Evolutionary conservation across 2,888 invertebrate species (phyloP).

Genomic region (Leistus spinibarbis): DNA sequence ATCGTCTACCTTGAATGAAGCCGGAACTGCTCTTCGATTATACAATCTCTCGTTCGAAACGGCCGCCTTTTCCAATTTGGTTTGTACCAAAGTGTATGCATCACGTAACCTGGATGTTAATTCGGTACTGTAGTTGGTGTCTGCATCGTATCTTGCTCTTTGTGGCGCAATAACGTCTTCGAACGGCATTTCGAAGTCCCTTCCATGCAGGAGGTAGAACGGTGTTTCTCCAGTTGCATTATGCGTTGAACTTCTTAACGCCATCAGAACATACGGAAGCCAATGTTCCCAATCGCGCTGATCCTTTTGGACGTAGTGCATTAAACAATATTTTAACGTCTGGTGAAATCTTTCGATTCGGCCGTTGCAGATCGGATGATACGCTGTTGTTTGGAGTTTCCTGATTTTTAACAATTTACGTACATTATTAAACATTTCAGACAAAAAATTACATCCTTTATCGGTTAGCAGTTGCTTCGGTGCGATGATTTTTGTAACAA

Average conservation of each 20-base stretch:
- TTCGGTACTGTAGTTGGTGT: neutral
- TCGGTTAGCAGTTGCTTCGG: conserved; percentile 47
- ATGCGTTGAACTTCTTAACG: conserved; percentile 42
- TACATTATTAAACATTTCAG: conserved; percentile 30
- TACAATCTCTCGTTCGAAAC: neutral
- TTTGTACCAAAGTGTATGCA: conserved; percentile 8
- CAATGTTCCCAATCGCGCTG: conserved; percentile 47
- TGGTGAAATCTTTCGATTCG: no score
- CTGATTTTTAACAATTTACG: no score
- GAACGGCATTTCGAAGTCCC: conserved; percentile 34
- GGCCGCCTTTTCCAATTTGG: neutral
- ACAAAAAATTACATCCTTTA: conserved; percentile 46
- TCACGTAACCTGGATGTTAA: neutral
- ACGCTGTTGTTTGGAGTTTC: no score
- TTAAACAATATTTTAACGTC: conserved; percentile 45
- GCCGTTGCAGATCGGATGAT: no score
- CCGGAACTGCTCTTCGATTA: neutral
- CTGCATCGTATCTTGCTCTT: neutral
- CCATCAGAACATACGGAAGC: conserved; percentile 46
- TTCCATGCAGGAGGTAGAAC: conserved; percentile 43
- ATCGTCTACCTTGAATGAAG: neutral
- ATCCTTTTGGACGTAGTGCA: conserved; percentile 44
- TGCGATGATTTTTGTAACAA: conserved; percentile 44
- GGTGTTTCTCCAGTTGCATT: conserved; percentile 43
- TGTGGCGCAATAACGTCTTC: neutral